Evolutionary conservation across 1,140 invertebrate genomes (phyloP).

Genomic region (Lepidurus couesii): DNA sequence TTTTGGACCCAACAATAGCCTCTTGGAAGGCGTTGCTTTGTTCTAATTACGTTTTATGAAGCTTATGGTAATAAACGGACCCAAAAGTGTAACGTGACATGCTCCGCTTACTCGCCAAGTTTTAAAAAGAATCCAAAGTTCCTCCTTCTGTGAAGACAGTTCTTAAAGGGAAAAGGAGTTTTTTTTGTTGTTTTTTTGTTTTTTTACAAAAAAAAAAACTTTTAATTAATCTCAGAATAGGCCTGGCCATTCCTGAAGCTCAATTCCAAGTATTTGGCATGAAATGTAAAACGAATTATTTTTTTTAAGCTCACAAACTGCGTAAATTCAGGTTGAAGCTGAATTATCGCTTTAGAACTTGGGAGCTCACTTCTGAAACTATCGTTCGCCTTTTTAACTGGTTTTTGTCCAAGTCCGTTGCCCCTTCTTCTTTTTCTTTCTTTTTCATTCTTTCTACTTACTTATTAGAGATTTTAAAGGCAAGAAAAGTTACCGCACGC

Average conservation of each 20-base stretch:
- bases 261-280: too few relatives aligned
- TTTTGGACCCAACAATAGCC: not conserved
- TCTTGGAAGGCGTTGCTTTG: not conserved
- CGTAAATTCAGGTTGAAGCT: not conserved
- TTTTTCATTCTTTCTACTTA: not conserved
- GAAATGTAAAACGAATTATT: too few relatives aligned
- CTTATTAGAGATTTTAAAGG: not conserved
- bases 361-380: not conserved
- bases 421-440: too few relatives aligned
- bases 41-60: conserved; percentile 16
- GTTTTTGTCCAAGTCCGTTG: too few relatives aligned
- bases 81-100: not conserved
- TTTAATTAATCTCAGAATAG: too few relatives aligned
- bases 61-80: not conserved
- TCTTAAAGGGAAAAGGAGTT: not conserved
- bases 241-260: too few relatives aligned
- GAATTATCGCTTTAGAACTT: not conserved
- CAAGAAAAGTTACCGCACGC: not conserved
- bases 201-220: not conserved
- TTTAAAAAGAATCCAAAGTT: not conserved
- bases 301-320: too few relatives aligned
- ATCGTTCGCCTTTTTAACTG: too few relatives aligned
- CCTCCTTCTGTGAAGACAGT: not conserved
- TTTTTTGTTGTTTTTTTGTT: too few relatives aligned
- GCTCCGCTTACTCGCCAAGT: not conserved